These are phyloP conservation scores for Lithobates pipiens DNA, from an alignment of 2,797 vertebrate genomes.

Conservation along the genomic window DNA sequence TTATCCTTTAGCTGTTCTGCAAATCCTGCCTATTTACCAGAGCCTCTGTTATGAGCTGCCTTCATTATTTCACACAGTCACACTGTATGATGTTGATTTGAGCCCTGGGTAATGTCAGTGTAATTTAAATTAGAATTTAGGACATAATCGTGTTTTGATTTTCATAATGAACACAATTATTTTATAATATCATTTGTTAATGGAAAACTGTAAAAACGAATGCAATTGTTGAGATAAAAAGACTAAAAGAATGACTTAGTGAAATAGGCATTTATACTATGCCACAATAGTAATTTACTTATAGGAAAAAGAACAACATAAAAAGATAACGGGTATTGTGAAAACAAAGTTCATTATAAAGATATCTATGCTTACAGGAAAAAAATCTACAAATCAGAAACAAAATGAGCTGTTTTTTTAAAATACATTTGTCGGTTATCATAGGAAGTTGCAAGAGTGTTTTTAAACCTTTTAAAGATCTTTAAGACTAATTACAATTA, in stretches of 20 bases:
- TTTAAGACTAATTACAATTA: background rate
- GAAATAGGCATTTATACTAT: background rate
- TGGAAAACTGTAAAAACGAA: constrained; percentile 2
- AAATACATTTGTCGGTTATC: background rate
- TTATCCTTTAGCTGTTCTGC: background rate
- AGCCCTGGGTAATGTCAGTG: constrained; percentile 11
- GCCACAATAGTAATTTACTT: background rate
- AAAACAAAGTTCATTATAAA: background rate
- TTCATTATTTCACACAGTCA: constrained; percentile 19
- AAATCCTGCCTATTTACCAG: constrained; percentile 14
- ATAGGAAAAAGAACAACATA: background rate
- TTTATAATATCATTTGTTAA: constrained; percentile 33
- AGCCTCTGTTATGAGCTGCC: background rate
- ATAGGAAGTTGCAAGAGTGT: background rate
- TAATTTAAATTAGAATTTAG: constrained; percentile 23
- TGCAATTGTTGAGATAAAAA: constrained; percentile 5
- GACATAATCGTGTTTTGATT: constrained; percentile 24
- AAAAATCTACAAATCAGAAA: background rate
- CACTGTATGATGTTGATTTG: constrained; percentile 11
- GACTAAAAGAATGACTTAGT: constrained; percentile 5
- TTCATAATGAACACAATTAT: constrained; percentile 40
- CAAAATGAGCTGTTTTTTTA: background rate
- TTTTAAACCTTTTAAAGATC: background rate
- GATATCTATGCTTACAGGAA: background rate
- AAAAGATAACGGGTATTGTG: background rate